Conservation (phyloP, 2,113 vertebrate species). For the Dromiciops gliroides region DNA sequence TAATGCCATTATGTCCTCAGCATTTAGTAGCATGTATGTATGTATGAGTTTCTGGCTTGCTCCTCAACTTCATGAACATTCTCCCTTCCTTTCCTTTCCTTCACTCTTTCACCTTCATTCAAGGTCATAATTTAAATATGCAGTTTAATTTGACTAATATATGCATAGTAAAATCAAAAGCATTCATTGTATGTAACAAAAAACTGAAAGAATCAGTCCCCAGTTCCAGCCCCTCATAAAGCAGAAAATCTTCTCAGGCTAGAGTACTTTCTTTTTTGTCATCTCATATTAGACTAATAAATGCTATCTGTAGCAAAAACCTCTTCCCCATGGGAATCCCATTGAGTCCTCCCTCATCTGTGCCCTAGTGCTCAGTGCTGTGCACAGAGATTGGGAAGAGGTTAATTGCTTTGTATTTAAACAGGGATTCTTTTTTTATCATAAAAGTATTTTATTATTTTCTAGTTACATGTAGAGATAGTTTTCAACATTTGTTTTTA, state of each 20-base stretch:
- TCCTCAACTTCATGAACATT: background rate
- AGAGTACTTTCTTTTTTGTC: background rate
- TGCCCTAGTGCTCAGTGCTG: background rate
- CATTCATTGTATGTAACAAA: background rate
- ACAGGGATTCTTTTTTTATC: background rate
- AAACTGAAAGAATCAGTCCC: background rate
- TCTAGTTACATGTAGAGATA: too few relatives aligned
- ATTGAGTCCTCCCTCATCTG: background rate
- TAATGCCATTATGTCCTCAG: background rate
- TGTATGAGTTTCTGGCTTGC: background rate
- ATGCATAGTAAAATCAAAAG: background rate
- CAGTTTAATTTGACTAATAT: background rate
- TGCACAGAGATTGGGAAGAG: background rate
- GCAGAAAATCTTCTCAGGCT: background rate
- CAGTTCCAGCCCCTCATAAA: background rate
- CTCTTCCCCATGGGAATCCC: background rate
- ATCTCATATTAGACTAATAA: background rate
- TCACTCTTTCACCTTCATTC: background rate
- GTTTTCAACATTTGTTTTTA: too few relatives aligned
- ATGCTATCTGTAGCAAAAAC: background rate
- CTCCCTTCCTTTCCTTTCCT: background rate
- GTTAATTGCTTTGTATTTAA: background rate
- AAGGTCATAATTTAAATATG: background rate
- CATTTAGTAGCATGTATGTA: background rate
- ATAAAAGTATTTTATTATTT: too few relatives aligned